A percentile compares a stretch with the other conserved stretches of the same genome.
Conservation (phyloP, 2,113 vertebrate genomes). For the Colaptes auratus region DNA sequence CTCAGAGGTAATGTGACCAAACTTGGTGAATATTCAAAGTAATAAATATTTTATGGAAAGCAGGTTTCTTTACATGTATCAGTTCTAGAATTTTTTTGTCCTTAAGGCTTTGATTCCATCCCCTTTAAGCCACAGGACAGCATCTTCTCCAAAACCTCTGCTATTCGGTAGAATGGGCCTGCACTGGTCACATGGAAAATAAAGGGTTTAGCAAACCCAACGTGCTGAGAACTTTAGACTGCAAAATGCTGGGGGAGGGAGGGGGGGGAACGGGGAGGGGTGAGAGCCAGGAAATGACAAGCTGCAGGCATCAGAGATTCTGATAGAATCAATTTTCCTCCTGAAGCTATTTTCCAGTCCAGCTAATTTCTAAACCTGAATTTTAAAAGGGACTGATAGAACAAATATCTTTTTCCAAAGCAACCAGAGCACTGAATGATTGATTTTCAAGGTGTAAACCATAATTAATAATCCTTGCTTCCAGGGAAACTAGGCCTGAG, state of each 20-base stretch:
- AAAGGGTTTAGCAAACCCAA: background rate
- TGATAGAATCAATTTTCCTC: slow-evolving; percentile 39
- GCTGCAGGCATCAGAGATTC: background rate
- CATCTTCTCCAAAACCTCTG: background rate
- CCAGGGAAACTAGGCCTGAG: slow-evolving; percentile 13
- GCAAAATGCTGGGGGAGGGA: background rate
- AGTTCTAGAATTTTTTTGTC: background rate
- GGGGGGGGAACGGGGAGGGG: background rate
- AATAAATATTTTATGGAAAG: background rate
- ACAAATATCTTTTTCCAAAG: slow-evolving; percentile 29
- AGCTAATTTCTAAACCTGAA: slow-evolving; percentile 21
- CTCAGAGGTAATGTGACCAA: slow-evolving; percentile 86
- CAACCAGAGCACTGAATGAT: background rate
- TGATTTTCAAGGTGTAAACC: slow-evolving; percentile 38
- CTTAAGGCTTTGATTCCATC: background rate
- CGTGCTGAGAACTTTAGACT: background rate
- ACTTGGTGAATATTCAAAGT: background rate
- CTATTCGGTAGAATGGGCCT: background rate
- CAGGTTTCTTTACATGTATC: background rate
- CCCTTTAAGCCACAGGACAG: background rate
- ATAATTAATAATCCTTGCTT: slow-evolving; percentile 15
- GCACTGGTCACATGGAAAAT: background rate
- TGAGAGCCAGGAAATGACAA: background rate
- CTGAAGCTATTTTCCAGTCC: slow-evolving; percentile 57
- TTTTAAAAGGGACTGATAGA: slow-evolving; percentile 37